A percentile compares a stretch with the other conserved stretches of the same genome.
Conservation (phyloP, 1,140 invertebrate genomes). For the Caenorhabditis remanei region DNA sequence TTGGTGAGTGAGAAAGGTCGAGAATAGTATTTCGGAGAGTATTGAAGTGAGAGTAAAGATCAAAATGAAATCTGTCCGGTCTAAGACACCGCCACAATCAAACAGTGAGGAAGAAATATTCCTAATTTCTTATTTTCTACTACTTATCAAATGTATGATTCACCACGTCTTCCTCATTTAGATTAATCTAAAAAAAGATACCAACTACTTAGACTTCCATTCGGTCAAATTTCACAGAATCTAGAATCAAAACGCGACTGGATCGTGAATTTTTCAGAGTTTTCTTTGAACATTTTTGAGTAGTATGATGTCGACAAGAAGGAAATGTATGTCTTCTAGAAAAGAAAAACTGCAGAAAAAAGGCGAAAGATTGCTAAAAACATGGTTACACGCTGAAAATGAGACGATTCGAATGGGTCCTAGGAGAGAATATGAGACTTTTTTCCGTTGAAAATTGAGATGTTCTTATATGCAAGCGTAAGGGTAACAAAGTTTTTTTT, state of each 20-base stretch:
- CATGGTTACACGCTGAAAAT: background rate
- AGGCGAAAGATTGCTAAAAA: constrained; percentile 7
- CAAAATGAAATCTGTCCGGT: too few species aligned
- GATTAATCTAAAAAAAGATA: background rate
- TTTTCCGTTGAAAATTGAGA: constrained; percentile 12
- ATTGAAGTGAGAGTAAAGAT: too few species aligned
- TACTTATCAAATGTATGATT: background rate
- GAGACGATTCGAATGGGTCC: constrained; percentile 37
- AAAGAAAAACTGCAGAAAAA: constrained; percentile 21
- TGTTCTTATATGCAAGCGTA: background rate
- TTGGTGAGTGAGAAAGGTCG: too few species aligned
- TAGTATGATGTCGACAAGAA: background rate
- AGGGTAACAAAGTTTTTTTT: background rate
- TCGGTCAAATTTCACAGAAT: background rate
- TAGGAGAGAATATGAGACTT: constrained; percentile 18
- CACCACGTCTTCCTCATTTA: background rate
- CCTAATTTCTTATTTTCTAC: too few species aligned
- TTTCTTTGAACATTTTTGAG: constrained; percentile 27
- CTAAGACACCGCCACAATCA: too few species aligned
- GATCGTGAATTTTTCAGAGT: constrained; percentile 45
- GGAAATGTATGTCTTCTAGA: background rate
- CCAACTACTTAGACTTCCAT: background rate
- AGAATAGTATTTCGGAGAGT: too few species aligned
- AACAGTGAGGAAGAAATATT: too few species aligned
- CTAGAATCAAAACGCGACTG: constrained; percentile 23